Conservation (phyloP, 1,140 invertebrate species). For the Drosophila hydei region DNA sequence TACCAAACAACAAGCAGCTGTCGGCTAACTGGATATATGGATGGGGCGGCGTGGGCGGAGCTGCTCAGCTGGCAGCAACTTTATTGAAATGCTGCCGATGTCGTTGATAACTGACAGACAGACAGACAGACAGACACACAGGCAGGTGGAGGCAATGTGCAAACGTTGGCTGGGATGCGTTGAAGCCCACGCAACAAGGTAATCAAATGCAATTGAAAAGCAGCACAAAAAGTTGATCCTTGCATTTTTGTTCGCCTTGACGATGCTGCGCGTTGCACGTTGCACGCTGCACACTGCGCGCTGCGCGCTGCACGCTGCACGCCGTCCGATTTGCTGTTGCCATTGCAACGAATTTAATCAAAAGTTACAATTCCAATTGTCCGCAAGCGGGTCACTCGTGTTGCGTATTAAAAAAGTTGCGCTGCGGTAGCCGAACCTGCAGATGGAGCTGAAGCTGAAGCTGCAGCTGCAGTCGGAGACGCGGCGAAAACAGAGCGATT, state of each 20-base stretch:
- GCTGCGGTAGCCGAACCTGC: conserved; percentile 37
- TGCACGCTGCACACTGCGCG: background rate
- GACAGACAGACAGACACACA: conserved; percentile 4
- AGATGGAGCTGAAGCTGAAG: conserved; percentile 5
- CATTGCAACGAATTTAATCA: conserved; percentile 81
- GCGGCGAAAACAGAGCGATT: background rate
- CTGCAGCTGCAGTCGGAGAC: background rate
- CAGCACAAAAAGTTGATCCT: conserved; percentile 77
- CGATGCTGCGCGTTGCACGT: background rate
- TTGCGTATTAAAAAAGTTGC: conserved; percentile 81
- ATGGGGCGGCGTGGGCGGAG: background rate
- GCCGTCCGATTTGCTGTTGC: conserved; percentile 67
- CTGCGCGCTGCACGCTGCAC: conserved; percentile 34
- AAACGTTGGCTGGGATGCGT: conserved; percentile 10
- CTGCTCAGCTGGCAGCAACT: conserved; percentile 22
- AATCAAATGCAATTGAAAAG: conserved; percentile 81
- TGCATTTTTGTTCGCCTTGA: conserved; percentile 34
- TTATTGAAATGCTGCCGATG: conserved; percentile 51
- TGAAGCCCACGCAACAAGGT: conserved; percentile 71
- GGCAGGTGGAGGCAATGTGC: background rate
- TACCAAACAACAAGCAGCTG: conserved; percentile 61
- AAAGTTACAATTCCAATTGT: conserved; percentile 82
- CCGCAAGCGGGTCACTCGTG: conserved; percentile 81
- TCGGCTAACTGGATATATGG: background rate
- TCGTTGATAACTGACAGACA: background rate